Evolutionary conservation across 1,140 invertebrate genomes (phyloP), one percentile per base, ranked within the genome.

Genomic region (Diachasmimorpha longicaudata): DNA sequence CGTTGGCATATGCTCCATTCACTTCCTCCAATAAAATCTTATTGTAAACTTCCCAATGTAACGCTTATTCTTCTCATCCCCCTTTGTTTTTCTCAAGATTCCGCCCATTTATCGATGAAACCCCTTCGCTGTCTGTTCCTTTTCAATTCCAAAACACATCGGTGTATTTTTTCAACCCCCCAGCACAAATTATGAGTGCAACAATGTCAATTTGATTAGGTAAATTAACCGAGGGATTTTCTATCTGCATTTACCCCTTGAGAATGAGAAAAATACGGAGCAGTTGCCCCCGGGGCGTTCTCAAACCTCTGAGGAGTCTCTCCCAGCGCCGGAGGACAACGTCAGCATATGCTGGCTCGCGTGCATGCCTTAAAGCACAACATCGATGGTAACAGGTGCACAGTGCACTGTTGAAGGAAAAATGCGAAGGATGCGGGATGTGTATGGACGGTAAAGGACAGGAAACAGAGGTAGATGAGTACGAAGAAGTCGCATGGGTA

Each of bases 1-100:
- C 14, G 16, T 74, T 52, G 25, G 72, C 74, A 75, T 75, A 75
- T 75, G 74, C 36, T 70, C n/a, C n/a, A n/a, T n/a, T n/a, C n/a
- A n/a, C n/a, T n/a, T n/a, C 31, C 2, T 31, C 31, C 6, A 2
- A 31, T 31, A 6, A 31, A 31, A 31, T 31, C 31, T 31, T 31
- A 31, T 31, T 31, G 31, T 31, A 3, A 2, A 31, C 31, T 2
- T 31, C 2, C 31, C 2, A 31, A 31, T 31, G 31, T 6, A 2
- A 6, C 31, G 6, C 6, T 31, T 31, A 31, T 31, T 31, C 31
- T 31, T 6, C 6, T 31, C 6, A 2, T 6, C 31, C 31, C 31
- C 31, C 31, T 31, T 31, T 6, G 31, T 31, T 31, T 31, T 31
- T 31, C 31, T 31, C 6, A 31, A n/a, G n/a, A n/a, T n/a, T n/a